These are phyloP conservation scores for Drosophila borborema DNA, from an alignment of 2,888 invertebrate species.

Conservation along the genomic window DNA sequence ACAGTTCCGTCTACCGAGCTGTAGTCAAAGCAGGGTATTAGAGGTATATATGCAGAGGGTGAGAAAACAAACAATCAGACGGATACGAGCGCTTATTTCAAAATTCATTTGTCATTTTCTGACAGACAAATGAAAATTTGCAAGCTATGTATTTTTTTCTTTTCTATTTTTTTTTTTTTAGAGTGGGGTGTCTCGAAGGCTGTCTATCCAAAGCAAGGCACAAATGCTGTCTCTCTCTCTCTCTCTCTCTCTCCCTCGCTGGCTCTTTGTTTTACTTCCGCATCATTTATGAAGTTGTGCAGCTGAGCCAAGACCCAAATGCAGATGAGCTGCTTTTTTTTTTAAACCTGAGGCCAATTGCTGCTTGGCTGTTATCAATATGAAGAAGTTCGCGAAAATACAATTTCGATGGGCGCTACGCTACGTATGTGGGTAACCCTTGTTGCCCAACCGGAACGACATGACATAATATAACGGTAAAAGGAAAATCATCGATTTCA, in stretches of 20 bases:
- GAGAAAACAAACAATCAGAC: conserved; percentile 70
- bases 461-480: conserved; percentile 80
- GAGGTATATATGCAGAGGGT: conserved; percentile 15
- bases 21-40: conserved; percentile 26
- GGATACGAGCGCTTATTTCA: conserved; percentile 77
- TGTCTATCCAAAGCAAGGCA: conserved; percentile 36
- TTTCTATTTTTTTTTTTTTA: not conserved
- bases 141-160: conserved; percentile 25
- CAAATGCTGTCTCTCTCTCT: not conserved
- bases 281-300: conserved; percentile 65
- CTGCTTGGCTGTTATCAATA: conserved; percentile 27
- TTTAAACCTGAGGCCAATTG: conserved; percentile 17
- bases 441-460: conserved; percentile 61
- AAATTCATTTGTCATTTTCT: conserved; percentile 81
- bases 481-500: conserved; percentile 80
- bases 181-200: conserved; percentile 22
- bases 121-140: conserved; percentile 74
- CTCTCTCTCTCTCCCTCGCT: not conserved
- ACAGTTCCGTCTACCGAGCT: conserved; percentile 5
- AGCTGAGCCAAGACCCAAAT: conserved; percentile 49
- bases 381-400: conserved; percentile 17
- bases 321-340: conserved; percentile 45
- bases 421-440: conserved; percentile 36
- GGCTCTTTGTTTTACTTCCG: conserved; percentile 51
- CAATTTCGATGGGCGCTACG: conserved; percentile 3